These are phyloP conservation scores for Crocidura indochinensis DNA, from an alignment of 2,797 vertebrate species.

Conservation along the genomic window DNA sequence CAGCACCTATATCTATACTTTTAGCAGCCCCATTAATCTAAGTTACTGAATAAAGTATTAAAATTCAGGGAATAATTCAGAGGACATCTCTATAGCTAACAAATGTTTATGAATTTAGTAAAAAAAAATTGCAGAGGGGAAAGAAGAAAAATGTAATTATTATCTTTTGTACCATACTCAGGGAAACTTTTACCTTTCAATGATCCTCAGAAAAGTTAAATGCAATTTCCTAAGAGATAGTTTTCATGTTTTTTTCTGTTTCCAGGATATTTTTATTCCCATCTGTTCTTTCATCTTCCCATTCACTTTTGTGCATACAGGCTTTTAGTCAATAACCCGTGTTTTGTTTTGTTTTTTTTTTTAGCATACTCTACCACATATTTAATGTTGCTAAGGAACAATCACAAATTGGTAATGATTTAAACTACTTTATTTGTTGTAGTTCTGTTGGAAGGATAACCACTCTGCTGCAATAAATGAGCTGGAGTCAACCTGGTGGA, in stretches of 20 bases:
- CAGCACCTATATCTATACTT: neutral
- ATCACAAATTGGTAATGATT: neutral
- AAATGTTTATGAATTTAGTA: slow-evolving; percentile 14
- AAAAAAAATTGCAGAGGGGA: neutral
- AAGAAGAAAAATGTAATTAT: neutral
- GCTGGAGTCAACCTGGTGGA: too few species aligned
- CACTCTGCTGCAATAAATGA: neutral
- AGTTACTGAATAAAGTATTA: neutral
- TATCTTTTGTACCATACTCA: neutral
- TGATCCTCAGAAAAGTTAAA: neutral
- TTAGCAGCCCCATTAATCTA: neutral
- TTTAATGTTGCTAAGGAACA: neutral
- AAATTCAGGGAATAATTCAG: neutral
- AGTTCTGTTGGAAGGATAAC: neutral
- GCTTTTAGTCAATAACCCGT: neutral
- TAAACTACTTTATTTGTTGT: neutral
- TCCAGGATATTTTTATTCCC: neutral
- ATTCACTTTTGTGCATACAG: neutral
- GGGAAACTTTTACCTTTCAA: neutral
- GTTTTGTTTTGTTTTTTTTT: too few species aligned
- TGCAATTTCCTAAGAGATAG: neutral
- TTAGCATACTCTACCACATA: neutral
- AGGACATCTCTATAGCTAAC: neutral
- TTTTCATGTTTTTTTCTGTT: neutral
- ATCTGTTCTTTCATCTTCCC: neutral